Evolutionary conservation across 2,797 vertebrate genomes (phyloP).

Genomic region (Galaxias olidus): DNA sequence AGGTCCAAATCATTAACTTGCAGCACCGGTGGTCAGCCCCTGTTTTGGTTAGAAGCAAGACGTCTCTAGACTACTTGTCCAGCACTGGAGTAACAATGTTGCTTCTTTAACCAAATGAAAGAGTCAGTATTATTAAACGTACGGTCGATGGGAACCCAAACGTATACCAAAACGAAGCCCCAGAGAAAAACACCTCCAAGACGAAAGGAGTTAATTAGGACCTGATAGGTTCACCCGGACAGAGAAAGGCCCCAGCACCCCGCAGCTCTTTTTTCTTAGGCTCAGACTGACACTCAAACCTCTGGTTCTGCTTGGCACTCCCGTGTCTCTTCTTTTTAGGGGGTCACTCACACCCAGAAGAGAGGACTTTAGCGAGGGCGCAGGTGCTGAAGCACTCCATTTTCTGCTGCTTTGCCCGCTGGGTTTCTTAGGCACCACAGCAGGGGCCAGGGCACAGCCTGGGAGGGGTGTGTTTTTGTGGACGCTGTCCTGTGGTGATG

Average conservation of each 20-base stretch:
- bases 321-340: conserved; percentile 50
- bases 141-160: too few relatives aligned
- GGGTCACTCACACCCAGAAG: conserved; percentile 54
- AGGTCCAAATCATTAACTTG: too few relatives aligned
- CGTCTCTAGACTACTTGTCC: too few relatives aligned
- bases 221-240: conserved; percentile 40
- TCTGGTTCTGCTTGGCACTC: conserved; percentile 70
- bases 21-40: too few relatives aligned
- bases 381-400: conserved; percentile 20
- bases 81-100: too few relatives aligned
- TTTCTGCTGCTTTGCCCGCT: conserved; percentile 39
- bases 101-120: too few relatives aligned
- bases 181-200: conserved; percentile 11
- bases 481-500: conserved; percentile 31
- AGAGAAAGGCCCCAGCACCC: conserved; percentile 49
- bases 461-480: conserved; percentile 37
- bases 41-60: too few relatives aligned
- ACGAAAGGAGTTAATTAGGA: conserved; percentile 24
- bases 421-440: conserved; percentile 46
- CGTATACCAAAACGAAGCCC: neutral
- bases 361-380: conserved; percentile 49
- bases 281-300: conserved; percentile 81
- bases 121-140: too few relatives aligned
- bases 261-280: conserved; percentile 47
- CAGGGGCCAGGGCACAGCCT: conserved; percentile 36